Evolutionary conservation across 2,797 vertebrate genomes (phyloP), one percentile per base, ranked within the genome.

Genomic region (Parauchenoglanis punctatus): DNA sequence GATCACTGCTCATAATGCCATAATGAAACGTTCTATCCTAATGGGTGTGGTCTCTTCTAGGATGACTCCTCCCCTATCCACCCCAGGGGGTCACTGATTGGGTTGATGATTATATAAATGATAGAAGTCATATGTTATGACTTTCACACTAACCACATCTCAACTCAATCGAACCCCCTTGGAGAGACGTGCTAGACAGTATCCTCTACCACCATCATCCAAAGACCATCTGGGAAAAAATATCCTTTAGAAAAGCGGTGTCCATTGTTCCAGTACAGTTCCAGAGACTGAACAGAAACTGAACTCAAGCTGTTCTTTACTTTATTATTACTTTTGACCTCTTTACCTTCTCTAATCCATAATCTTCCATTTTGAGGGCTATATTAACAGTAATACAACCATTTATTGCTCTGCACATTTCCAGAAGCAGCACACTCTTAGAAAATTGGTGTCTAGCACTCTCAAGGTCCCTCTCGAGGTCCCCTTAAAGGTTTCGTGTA

Each of bases 301-400:
- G 73, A 52, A 13, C 11, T 0, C 46, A 52, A 76, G 25, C 75
- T 31, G 15, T 54, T 77, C 15, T 28, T 77, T 31, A 56, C 52
- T 56, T 28, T 31, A 10, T 35, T 58, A 35, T 56, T 56, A 31
- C 8, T 35, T 78, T 31, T 10, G 76, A 78, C 80, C 80, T 46
- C 59, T 25, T 49, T 18, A 52, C 44, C 61, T 83, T 65, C 35
- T 11, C 18, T 65, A 82, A 65, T 67, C 61, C 4, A 18, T 31
- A 28, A 83, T 52, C 63, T 20, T 65, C 23, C 40, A 28, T 13
- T 63, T 63, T 63, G 35, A 63, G 58, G 46, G 40, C 3, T 82
- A 49, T 65, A 83, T 83, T 67, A 67, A 52, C 61, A 49, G 17
- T 68, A 81, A 81, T 46, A 81, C 40, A 31, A 52, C 4, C 46